These are phyloP conservation scores for Mus caroli DNA, from an alignment of 2,797 vertebrate genomes.

Conservation along the genomic window DNA sequence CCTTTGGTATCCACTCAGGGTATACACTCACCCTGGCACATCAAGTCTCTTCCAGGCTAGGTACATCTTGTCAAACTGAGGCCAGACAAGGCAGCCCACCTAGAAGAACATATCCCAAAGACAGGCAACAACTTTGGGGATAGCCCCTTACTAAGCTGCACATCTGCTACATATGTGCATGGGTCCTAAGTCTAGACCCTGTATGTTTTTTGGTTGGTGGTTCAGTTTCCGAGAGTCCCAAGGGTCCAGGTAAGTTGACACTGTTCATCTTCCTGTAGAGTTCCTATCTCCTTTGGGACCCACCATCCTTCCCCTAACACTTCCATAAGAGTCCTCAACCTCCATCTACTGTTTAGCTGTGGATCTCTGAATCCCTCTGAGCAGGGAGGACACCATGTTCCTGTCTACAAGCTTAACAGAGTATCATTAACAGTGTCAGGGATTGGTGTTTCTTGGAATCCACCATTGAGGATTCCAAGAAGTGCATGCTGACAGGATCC, in stretches of 20 bases:
- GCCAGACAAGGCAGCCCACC: not conserved
- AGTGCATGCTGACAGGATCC: no score
- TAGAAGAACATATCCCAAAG: not conserved
- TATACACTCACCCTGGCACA: not conserved
- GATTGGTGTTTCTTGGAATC: no score
- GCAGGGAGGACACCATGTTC: not conserved
- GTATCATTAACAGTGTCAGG: not conserved
- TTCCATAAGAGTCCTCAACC: not conserved
- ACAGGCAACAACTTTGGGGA: not conserved
- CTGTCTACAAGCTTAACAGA: not conserved
- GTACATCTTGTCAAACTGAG: not conserved
- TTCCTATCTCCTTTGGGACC: not conserved
- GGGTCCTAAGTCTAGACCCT: not conserved
- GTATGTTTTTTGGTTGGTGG: not conserved
- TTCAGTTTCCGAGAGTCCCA: not conserved
- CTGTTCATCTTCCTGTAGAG: not conserved
- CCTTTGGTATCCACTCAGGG: not conserved
- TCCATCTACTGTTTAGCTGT: not conserved
- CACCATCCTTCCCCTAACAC: not conserved
- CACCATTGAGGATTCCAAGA: no score
- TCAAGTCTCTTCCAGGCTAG: not conserved
- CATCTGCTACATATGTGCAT: not conserved
- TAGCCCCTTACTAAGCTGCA: not conserved
- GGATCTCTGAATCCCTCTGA: not conserved
- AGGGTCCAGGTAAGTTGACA: not conserved